phyloP scores from a whole-genome alignment of 2,113 vertebrate genomes.

The Salvelinus sp. region DNA sequence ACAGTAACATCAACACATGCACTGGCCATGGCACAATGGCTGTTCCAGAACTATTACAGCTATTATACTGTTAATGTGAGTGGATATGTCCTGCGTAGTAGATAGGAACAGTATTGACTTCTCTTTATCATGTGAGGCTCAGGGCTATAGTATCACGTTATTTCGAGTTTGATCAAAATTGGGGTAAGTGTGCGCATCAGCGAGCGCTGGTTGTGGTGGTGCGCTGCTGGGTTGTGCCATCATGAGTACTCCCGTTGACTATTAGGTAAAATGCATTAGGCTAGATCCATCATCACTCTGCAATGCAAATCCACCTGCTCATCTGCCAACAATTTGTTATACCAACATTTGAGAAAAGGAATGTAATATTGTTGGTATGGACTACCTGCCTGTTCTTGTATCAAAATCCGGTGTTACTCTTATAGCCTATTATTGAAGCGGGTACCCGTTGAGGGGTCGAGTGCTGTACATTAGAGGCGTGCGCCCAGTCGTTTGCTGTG shows the following conservation, averaged over 20 bases:
- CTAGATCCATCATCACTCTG: background rate
- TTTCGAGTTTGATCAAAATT: background rate
- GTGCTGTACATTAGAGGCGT: background rate
- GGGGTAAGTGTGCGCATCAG: background rate
- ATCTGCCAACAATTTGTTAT: background rate
- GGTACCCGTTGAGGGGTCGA: background rate
- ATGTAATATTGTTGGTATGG: background rate
- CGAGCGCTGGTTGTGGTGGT: background rate
- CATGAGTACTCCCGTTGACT: background rate
- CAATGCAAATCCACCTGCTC: background rate
- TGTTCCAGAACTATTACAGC: background rate
- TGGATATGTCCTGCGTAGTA: background rate
- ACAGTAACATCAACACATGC: background rate
- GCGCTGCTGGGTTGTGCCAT: background rate
- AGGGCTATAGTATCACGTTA: background rate
- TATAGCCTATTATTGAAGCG: background rate
- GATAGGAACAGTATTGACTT: background rate
- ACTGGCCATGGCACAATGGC: background rate
- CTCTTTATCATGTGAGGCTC: background rate
- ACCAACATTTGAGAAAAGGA: background rate
- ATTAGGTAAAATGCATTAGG: background rate
- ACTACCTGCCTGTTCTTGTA: background rate
- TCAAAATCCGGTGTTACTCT: background rate
- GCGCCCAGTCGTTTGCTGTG: background rate
- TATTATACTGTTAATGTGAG: background rate